A percentile compares a stretch with the other conserved stretches of the same genome.
Conservation (phyloP, 2,888 invertebrate species). For the Philaethria dido region DNA sequence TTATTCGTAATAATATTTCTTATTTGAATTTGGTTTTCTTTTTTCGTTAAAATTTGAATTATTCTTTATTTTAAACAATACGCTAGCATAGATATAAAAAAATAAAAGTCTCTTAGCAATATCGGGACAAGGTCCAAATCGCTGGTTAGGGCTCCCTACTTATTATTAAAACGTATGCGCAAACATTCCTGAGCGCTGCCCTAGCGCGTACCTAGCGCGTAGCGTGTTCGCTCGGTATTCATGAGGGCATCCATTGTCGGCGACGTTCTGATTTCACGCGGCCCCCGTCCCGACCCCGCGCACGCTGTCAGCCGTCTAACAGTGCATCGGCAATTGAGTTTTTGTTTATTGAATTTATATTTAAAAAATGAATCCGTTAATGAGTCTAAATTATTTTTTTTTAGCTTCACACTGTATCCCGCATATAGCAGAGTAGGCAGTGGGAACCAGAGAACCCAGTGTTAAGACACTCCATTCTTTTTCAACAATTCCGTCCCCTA, state of each 20-base stretch:
- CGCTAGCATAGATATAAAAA: no score
- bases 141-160: not conserved
- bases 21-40: no score
- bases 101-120: not conserved
- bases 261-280: slow-evolving; percentile 16
- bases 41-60: no score
- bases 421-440: no score
- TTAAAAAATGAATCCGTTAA: slow-evolving; percentile 2
- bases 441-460: no score
- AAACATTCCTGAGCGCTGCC: slow-evolving; percentile 25
- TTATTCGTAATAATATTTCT: no score
- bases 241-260: slow-evolving; percentile 22
- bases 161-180: slow-evolving; percentile 24
- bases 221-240: slow-evolving; percentile 31
- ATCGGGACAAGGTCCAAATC: not conserved
- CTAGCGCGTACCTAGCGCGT: no score
- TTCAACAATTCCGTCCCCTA: no score
- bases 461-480: no score
- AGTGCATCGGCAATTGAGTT: not conserved
- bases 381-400: no score
- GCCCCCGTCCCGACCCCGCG: not conserved
- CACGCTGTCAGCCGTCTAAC: not conserved
- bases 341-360: slow-evolving; percentile 14
- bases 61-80: not conserved
- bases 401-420: no score